A percentile compares a stretch with the other conserved stretches of the same genome.
Evolutionary conservation across 2,113 vertebrate genomes (phyloP).

Genomic region (Trematocara marginatum): DNA sequence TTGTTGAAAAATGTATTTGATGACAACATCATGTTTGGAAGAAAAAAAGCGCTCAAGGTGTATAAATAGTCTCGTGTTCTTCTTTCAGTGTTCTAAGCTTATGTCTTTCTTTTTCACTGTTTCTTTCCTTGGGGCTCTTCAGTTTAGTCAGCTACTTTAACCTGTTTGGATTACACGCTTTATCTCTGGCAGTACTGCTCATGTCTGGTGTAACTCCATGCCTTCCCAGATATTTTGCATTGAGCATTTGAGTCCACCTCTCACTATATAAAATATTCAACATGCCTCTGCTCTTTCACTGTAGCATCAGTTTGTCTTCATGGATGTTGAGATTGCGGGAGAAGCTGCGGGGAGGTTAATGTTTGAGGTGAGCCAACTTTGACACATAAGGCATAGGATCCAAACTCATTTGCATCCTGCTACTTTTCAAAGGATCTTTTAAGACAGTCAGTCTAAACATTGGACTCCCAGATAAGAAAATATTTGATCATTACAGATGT

Average conservation of each 20-base stretch:
- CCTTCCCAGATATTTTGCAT: neutral
- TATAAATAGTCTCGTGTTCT: neutral
- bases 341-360: constrained; percentile 74
- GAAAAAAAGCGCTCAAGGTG: rapidly evolving
- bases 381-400: neutral
- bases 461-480: neutral
- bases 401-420: neutral
- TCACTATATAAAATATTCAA: neutral
- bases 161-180: neutral
- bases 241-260: neutral
- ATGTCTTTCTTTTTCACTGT: neutral
- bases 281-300: neutral
- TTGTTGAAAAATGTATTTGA: neutral
- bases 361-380: constrained; percentile 78
- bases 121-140: neutral
- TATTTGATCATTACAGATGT: neutral
- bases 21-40: neutral
- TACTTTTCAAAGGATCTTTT: neutral
- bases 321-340: constrained; percentile 76
- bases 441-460: neutral
- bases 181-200: neutral
- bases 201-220: neutral
- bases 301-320: constrained; percentile 79
- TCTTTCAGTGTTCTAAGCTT: neutral
- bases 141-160: neutral